A percentile compares a stretch with the other conserved stretches of the same genome.
phyloP scores from a whole-genome alignment of 1,140 invertebrate genomes.

The Drosophila nikananu region DNA sequence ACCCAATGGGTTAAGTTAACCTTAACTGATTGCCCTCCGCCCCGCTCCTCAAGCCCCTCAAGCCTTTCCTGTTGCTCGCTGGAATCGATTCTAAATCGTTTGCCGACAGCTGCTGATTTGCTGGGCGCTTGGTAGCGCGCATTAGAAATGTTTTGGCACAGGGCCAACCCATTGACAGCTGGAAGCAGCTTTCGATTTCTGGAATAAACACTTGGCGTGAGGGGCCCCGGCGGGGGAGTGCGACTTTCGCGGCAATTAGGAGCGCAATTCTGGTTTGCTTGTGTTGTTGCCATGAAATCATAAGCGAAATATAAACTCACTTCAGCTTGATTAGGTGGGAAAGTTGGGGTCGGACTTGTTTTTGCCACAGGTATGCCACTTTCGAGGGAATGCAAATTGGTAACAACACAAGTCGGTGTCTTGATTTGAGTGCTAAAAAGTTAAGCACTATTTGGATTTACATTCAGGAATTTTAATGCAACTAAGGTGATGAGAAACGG shows the following conservation, averaged over 20 bases:
- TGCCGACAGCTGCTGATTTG: slow-evolving; percentile 39
- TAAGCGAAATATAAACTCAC: slow-evolving; percentile 41
- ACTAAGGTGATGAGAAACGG: background rate
- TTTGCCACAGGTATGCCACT: slow-evolving; percentile 17
- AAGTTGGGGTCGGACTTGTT: slow-evolving; percentile 32
- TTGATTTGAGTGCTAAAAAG: slow-evolving; percentile 8
- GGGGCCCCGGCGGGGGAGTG: background rate
- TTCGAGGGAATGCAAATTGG: slow-evolving; percentile 21
- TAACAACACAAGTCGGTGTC: background rate
- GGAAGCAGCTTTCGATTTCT: slow-evolving; percentile 73
- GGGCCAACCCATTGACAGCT: slow-evolving; percentile 63
- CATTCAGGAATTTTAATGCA: slow-evolving; percentile 1
- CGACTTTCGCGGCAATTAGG: slow-evolving; percentile 32
- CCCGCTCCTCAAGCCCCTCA: slow-evolving; percentile 17
- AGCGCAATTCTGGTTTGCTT: slow-evolving; percentile 26
- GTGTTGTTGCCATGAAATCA: slow-evolving; percentile 58
- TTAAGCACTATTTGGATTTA: background rate
- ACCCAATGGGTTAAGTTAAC: slow-evolving; percentile 12
- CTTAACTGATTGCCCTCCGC: slow-evolving; percentile 33
- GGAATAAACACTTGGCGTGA: slow-evolving; percentile 15
- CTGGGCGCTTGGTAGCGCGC: slow-evolving; percentile 66
- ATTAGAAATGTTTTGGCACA: slow-evolving; percentile 69
- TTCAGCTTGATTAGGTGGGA: slow-evolving; percentile 8
- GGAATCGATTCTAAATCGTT: slow-evolving; percentile 44
- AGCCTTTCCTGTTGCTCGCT: slow-evolving; percentile 11